phyloP scores from a whole-genome alignment of 30 jellyfish, hydroid and myxozoan species.

The Mastigias papua region DNA sequence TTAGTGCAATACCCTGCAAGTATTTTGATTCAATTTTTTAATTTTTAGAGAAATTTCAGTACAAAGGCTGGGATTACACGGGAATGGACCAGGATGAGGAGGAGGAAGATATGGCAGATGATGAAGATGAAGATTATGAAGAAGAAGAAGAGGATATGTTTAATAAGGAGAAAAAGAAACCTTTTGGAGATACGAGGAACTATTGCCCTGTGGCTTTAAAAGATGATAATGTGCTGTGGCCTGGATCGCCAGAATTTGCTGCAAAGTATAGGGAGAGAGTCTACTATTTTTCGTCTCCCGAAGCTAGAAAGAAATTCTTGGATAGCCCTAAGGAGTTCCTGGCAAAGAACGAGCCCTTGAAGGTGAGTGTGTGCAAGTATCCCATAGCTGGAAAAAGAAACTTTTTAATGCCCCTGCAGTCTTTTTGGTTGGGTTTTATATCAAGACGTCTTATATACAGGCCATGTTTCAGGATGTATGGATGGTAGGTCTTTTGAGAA shows the following conservation, averaged over 20 bases:
- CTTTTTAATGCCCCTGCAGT: too few species aligned
- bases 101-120: slow-evolving; percentile 89
- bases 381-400: too few species aligned
- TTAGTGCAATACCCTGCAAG: background rate
- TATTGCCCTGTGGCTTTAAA: slow-evolving; percentile 93
- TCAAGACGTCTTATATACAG: too few species aligned
- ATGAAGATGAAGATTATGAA: slow-evolving; percentile 79
- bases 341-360: slow-evolving; percentile 84
- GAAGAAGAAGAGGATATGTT: slow-evolving; percentile 76
- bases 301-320: slow-evolving; percentile 82
- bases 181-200: slow-evolving; percentile 94
- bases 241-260: slow-evolving; percentile 95
- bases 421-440: too few species aligned
- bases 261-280: slow-evolving; percentile 94
- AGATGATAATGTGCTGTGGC: slow-evolving; percentile 90
- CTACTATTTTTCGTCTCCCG: slow-evolving; percentile 85
- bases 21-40: background rate
- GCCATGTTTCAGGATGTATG: too few species aligned
- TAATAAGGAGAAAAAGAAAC: slow-evolving; percentile 81
- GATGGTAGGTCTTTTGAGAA: too few species aligned
- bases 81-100: slow-evolving; percentile 99
- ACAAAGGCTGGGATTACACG: slow-evolving; percentile 96
- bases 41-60: slow-evolving; percentile 63
- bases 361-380: slow-evolving; percentile 46
- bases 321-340: slow-evolving; percentile 79